Evolutionary conservation across 2,113 vertebrate species (phyloP).

Genomic region (Oreochromis spilurus): DNA sequence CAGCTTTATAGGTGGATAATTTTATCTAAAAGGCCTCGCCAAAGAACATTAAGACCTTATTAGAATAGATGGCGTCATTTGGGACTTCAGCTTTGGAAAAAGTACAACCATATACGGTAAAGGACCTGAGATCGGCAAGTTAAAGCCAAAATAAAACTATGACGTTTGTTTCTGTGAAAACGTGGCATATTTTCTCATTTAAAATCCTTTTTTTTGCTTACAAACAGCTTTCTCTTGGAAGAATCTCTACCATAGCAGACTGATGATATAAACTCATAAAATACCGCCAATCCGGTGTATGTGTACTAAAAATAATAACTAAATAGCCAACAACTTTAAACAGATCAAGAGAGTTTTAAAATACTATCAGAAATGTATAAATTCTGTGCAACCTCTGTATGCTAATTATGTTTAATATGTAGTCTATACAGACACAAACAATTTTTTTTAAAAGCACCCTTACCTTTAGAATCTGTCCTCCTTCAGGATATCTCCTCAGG

Average conservation of each 20-base stretch:
- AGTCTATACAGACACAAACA: background rate
- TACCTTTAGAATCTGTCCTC: slow-evolving; percentile 98
- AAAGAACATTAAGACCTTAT: background rate
- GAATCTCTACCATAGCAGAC: background rate
- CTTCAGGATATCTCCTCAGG: slow-evolving; percentile 93
- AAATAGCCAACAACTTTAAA: background rate
- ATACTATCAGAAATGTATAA: background rate
- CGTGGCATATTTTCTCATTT: background rate
- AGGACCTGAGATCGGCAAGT: background rate
- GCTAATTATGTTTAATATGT: background rate
- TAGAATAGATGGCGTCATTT: background rate
- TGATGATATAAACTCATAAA: background rate
- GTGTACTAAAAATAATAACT: background rate
- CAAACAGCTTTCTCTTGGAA: background rate
- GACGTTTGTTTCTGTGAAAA: background rate
- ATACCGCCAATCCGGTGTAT: fast-evolving
- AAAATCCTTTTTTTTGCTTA: background rate
- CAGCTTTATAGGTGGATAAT: background rate
- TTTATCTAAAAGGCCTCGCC: background rate
- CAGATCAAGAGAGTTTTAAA: background rate
- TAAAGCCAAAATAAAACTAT: background rate
- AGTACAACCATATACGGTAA: background rate
- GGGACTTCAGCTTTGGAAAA: background rate
- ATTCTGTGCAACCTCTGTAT: background rate
- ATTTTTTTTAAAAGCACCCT: background rate